Conservation (phyloP, 2,797 vertebrate species). For the Calcarius lapponicus region DNA sequence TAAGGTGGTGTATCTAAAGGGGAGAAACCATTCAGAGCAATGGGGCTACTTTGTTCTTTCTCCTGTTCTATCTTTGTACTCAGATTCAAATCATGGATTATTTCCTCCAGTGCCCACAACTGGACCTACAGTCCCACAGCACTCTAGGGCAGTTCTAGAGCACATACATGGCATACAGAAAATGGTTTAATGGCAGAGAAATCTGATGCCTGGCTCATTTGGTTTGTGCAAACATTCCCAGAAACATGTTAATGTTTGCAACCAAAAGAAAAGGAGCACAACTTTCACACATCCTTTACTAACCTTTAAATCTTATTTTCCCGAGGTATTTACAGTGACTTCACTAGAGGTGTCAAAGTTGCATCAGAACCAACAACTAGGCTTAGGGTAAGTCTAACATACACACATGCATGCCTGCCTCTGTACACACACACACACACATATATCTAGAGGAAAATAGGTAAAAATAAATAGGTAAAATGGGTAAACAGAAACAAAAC, state of each 20-base stretch:
- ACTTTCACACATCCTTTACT: neutral
- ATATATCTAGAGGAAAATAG: neutral
- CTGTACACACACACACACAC: neutral
- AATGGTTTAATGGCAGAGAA: neutral
- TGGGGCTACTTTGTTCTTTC: neutral
- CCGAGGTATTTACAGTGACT: neutral
- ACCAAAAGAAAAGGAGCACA: neutral
- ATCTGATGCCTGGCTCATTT: neutral
- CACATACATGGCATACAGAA: neutral
- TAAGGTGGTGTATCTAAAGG: neutral
- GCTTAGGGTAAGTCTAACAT: neutral
- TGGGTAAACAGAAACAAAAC: neutral
- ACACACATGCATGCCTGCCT: neutral
- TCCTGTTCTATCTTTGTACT: neutral
- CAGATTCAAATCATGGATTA: fast-evolving
- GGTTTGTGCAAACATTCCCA: neutral
- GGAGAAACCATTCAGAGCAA: neutral
- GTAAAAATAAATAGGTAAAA: neutral
- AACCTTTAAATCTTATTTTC: neutral
- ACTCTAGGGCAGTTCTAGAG: neutral
- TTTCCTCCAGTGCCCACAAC: neutral
- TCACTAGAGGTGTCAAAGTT: neutral
- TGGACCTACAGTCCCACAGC: neutral
- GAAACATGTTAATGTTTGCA: neutral
- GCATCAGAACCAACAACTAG: neutral